Conservation (phyloP, 2,797 vertebrate genomes). For the Mormyrus hasselquistii region DNA sequence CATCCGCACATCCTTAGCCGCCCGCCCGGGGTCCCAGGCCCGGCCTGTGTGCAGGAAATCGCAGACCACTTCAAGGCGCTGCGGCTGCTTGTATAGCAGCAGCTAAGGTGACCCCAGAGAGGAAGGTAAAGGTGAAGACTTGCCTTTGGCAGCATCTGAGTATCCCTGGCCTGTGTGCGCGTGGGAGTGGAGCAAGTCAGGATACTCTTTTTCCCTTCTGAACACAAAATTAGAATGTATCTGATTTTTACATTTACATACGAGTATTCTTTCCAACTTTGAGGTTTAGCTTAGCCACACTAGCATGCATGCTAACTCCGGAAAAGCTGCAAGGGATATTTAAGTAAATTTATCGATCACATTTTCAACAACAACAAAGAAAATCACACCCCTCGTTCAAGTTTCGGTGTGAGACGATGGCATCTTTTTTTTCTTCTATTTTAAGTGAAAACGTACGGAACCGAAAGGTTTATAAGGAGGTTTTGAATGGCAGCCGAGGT, state of each 20-base stretch:
- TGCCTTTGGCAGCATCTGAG: conserved; percentile 26
- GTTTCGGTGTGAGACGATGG: background rate
- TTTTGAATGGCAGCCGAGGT: background rate
- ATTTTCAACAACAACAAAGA: background rate
- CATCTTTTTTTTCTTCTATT: background rate
- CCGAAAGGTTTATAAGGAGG: background rate
- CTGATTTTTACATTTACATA: background rate
- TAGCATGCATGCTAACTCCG: background rate
- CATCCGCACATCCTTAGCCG: conserved; percentile 54
- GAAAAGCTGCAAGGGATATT: background rate
- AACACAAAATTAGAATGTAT: conserved; percentile 8
- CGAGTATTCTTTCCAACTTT: background rate
- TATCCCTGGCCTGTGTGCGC: conserved; percentile 32
- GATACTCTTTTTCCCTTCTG: background rate
- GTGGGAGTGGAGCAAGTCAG: background rate
- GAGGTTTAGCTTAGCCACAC: background rate
- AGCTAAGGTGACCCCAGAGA: conserved; percentile 35
- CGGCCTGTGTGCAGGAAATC: conserved; percentile 57
- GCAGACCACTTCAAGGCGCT: conserved; percentile 62
- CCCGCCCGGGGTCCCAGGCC: conserved; percentile 31
- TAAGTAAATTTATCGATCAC: background rate
- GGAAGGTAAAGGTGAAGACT: conserved; percentile 27
- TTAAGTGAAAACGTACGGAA: background rate
- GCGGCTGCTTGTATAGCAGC: conserved; percentile 48
- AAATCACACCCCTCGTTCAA: background rate